Evolutionary conservation across 2,888 invertebrate genomes (phyloP), one percentile per base, ranked within the genome.

Genomic region (Trilocha varians): DNA sequence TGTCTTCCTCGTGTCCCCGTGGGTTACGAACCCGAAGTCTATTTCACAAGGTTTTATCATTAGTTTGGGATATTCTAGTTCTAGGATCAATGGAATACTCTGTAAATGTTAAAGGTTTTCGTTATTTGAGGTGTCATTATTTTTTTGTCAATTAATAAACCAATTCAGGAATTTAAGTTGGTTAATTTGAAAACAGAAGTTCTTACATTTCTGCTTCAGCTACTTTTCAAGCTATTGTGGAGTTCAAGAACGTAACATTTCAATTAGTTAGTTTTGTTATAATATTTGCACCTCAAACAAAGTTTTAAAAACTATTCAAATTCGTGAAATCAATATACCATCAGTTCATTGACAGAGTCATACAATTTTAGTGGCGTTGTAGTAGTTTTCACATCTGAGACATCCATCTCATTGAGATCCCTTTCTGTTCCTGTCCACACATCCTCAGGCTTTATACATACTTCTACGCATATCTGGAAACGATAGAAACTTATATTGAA

Each of bases 21-120:
- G 69, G 2, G 70, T 57, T 39, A 79, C 71, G 48, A 59, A 64
- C 9, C 71, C 74, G 41, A 82, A 69, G 45, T 78, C 65, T 1
- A 78, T 41, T 4, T n/a, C 1, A 0, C 42, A 4, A 1, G 82
- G 82, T 41, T 58, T 42, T 39, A 63, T 44, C 9, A n/a, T 41
- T 13, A 79, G 41, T 2, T 42, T 35, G 1, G 79, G 82, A 43
- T 54, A 67, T 43, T 79, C 74, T 36, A 79, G 32, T 40, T 70
- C 65, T 49, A 78, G 47, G 5, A 55, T 45, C 41, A 82, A 48
- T 0, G 72, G 64, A 32, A 76, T 16, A 3, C 49, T 57, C 80
- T 80, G 52, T 1, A 15, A 39, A 33, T 16, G 6, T 25, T 25
- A 25, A 25, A 9, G 8, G 25, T 9, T 25, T n/a, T 2, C 3